phyloP scores from a whole-genome alignment of 2,888 invertebrate species.

The Limnephilus auricula region DNA sequence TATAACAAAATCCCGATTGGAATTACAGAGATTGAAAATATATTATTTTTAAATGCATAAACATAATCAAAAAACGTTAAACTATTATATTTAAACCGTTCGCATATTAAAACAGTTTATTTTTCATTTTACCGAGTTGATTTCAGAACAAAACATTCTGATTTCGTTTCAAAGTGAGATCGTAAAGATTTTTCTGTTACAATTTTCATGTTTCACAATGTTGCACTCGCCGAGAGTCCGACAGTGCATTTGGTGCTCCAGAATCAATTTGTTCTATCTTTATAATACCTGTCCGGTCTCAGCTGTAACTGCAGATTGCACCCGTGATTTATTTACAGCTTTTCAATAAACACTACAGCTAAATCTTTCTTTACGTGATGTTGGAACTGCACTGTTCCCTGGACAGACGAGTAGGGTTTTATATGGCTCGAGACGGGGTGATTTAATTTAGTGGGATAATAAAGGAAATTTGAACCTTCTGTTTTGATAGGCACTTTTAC shows the following conservation, averaged over 20 bases:
- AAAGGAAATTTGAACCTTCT: background rate
- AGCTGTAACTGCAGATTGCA: constrained; percentile 45
- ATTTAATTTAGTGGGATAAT: background rate
- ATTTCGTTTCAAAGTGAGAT: background rate
- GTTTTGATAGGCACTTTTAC: background rate
- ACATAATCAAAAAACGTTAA: no score
- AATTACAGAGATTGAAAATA: no score
- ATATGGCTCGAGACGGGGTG: background rate
- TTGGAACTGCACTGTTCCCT: background rate
- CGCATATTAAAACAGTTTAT: background rate
- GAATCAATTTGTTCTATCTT: constrained; percentile 45
- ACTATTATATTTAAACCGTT: background rate
- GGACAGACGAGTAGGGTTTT: background rate
- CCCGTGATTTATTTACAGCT: constrained; percentile 33
- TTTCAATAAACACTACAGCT: constrained; percentile 39
- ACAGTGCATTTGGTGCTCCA: constrained; percentile 16
- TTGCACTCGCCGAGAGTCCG: background rate
- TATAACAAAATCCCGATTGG: no score
- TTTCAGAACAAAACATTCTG: background rate
- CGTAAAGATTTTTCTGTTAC: background rate
- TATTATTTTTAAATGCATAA: no score
- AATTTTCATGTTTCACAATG: background rate
- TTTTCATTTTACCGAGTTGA: background rate
- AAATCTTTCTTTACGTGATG: constrained; percentile 2
- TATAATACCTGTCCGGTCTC: constrained; percentile 25